Evolutionary conservation across 2,113 vertebrate genomes (phyloP).

Genomic region (Campylomormyrus numenius): DNA sequence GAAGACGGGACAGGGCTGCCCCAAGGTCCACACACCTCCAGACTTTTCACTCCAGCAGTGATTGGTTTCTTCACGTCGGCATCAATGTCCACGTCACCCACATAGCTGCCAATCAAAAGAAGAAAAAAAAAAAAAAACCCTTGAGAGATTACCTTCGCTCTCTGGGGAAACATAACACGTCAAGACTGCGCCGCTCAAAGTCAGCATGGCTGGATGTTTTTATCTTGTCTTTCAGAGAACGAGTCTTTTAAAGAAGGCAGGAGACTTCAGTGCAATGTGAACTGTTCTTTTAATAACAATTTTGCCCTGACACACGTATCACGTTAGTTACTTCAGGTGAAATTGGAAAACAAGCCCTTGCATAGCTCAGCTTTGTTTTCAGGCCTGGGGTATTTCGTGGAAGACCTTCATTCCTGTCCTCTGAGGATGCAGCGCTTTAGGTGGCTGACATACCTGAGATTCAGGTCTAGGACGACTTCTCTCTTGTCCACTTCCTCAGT

Average conservation of each 20-base stretch:
- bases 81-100: constrained; percentile 83
- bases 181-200: not conserved
- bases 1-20: not conserved
- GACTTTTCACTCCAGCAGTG: constrained; percentile 77
- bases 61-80: constrained; percentile 73
- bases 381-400: not conserved
- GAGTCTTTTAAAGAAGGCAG: not conserved
- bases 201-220: not conserved
- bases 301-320: not conserved
- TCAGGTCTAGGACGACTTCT: constrained; percentile 80
- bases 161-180: not conserved
- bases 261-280: not conserved
- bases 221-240: not conserved
- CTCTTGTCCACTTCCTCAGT: constrained; percentile 72
- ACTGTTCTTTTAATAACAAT: not conserved
- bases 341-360: not conserved
- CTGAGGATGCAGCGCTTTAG: not conserved
- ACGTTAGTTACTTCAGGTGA: not conserved
- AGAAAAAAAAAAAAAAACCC: not conserved
- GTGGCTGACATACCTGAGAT: constrained; percentile 64
- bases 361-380: not conserved
- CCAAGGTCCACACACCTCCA: constrained; percentile 64
- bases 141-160: not conserved
- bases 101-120: constrained; percentile 62
- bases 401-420: not conserved